These are phyloP conservation scores for Raja brachyura DNA, from an alignment of 2,113 vertebrate genomes.

Conservation along the genomic window DNA sequence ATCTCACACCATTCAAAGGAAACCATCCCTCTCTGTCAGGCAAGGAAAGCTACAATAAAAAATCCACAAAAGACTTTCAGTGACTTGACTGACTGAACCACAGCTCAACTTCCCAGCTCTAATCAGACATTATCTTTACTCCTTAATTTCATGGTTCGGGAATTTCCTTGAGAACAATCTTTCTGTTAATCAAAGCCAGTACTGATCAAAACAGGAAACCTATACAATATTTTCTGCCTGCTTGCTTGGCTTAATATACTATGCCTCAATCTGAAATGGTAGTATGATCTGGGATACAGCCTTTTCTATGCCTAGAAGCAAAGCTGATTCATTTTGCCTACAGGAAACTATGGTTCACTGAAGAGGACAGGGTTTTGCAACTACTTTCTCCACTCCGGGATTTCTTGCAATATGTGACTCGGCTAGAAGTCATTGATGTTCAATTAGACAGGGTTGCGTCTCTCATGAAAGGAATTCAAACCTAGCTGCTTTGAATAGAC, in stretches of 20 bases:
- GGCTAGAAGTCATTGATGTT: too few species aligned
- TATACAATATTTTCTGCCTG: conserved; percentile 25
- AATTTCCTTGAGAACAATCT: background rate
- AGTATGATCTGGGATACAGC: background rate
- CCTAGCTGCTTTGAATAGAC: background rate
- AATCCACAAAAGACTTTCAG: background rate
- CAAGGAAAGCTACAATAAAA: background rate
- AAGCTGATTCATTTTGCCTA: background rate
- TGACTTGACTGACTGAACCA: conserved; percentile 12
- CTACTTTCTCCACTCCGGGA: background rate
- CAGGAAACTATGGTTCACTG: background rate
- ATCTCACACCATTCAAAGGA: background rate
- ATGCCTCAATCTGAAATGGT: background rate
- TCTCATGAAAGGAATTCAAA: background rate
- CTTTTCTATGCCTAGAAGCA: background rate
- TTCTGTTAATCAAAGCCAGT: conserved; percentile 9
- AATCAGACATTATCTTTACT: conserved; percentile 28
- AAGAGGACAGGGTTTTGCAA: background rate
- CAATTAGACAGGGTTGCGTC: background rate
- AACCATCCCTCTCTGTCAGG: conserved; percentile 18
- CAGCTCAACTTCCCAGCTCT: conserved; percentile 20
- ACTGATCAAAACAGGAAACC: conserved; percentile 20
- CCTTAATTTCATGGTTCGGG: conserved; percentile 26
- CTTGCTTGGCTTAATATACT: conserved; percentile 13
- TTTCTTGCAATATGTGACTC: background rate